Evolutionary conservation across 2,797 vertebrate genomes (phyloP), one percentile per base, ranked within the genome.

Genomic region (Ibycter americanus): DNA sequence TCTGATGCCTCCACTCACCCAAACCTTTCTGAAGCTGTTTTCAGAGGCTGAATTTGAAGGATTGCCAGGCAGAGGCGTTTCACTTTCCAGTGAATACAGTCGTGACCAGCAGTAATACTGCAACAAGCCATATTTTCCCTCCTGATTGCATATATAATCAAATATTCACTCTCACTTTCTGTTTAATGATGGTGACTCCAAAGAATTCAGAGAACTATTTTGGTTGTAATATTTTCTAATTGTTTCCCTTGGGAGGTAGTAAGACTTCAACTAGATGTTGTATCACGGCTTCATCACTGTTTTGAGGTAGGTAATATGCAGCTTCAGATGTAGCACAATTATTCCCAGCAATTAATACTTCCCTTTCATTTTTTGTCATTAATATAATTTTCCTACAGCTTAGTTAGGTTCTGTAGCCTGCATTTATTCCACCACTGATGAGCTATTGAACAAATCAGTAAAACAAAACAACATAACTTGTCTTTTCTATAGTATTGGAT

Each of bases 201-300:
- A 87, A 74, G 38, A 88, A 90, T 61, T 89, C 36, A 34, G 63
- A 90, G 47, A 83, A 40, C 68, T 94, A 47, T 89, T 96, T 85
- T 23, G 5, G 12, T 68, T 94, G 26, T 23, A 85, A 36, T 83
- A 40, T 90, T 89, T 95, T 87, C 74, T 95, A 96, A 92, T 68
- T 85, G 38, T 94, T 96, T 96, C 90, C 67, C 61, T 40, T 15
- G 23, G 52, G 90, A 96, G 22, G 20, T 32, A 8, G 32, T 74
- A 85, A 77, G 36, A 49, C 42, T 70, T 89, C 6, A 96, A 79
- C 67, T 62, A 74, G 40, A 78, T 51, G 15, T 40, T 58, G 29
- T 73, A 78, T 38, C 54, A 65, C 0, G 0, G 42, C 15, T 92
- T 89, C 52, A 81, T 32, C 51, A 9, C 22, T 54, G 19, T 80